These are phyloP conservation scores for Apoderus coryli DNA, from an alignment of 2,888 invertebrate genomes.

Conservation along the genomic window DNA sequence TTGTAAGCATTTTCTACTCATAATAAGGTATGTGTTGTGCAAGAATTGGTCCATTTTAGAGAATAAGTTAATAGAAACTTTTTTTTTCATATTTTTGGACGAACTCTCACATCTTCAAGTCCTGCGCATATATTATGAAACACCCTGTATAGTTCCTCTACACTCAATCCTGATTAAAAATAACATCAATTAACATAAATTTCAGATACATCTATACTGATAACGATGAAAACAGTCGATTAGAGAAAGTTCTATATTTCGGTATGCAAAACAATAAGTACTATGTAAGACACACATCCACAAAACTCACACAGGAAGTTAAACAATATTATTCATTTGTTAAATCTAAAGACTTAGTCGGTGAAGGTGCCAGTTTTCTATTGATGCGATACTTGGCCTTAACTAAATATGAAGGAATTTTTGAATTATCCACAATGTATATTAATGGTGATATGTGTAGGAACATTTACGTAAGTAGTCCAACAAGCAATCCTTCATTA, in stretches of 20 bases:
- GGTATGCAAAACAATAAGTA: slow-evolving; percentile 41
- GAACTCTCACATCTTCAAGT: too few species aligned
- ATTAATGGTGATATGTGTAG: slow-evolving; percentile 44
- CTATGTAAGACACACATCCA: slow-evolving; percentile 32
- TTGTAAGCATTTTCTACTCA: too few species aligned
- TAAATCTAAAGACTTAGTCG: slow-evolving; percentile 37
- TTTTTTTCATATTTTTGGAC: neutral
- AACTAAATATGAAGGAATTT: slow-evolving; percentile 36
- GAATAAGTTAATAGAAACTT: too few species aligned
- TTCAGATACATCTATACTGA: slow-evolving; percentile 7
- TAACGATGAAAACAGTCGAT: slow-evolving; percentile 2
- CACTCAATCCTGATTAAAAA: too few species aligned
- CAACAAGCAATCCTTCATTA: too few species aligned
- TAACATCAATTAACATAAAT: too few species aligned
- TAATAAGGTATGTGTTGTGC: too few species aligned
- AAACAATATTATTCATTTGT: slow-evolving; percentile 38
- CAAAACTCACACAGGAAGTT: slow-evolving; percentile 24
- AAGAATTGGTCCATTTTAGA: too few species aligned
- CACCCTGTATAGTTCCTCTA: too few species aligned
- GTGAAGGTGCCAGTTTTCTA: slow-evolving; percentile 48
- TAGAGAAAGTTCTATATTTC: slow-evolving; percentile 38
- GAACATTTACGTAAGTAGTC: slow-evolving; percentile 46
- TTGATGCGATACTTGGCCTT: slow-evolving; percentile 45
- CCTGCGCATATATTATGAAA: too few species aligned
- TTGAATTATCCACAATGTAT: slow-evolving; percentile 41